Evolutionary conservation across 2,113 vertebrate genomes (phyloP), one percentile per base, ranked within the genome.

Genomic region (Phyllostomus discolor): DNA sequence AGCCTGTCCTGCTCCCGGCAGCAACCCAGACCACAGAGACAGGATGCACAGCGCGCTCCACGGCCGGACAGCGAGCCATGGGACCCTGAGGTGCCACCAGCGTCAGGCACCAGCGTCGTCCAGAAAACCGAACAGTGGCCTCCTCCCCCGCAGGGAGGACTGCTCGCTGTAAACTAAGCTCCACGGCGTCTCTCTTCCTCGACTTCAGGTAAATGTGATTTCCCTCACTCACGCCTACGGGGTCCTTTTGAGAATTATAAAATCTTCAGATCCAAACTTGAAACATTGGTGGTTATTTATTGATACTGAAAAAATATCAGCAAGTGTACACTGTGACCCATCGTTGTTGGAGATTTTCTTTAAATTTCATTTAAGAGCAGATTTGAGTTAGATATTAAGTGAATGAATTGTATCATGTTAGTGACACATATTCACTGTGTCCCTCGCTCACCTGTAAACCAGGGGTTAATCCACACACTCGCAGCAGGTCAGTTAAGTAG

Each of bases 341-440:
- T 28, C 82, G 20, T 28, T 83, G 15, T 78, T 90, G 70, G 38
- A 12, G 41, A 52, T 54, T 96, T 54, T 54, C 52, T 20, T 54
- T 54, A 54, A 54, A 88, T 78, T 89, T 95, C 57, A 72, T 46
- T 87, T 90, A 73, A 33, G 35, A 72, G 11, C n/a, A 90, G 41
- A 48, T 83, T 57, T 38, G 50, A 90, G n/a, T 62, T 62, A 64
- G 57, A 69, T 54, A 54, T 54, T 54, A 20, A 54, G 52, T 54
- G 20, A 54, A 54, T 54, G 7, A 54, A 20, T 19, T 54, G 20
- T 20, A 20, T 54, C 52, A 20, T 54, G 52, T 54, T 54, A 54
- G 7, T 54, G 52, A 54, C 7, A 54, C 15, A 54, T 19, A 54
- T 54, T 54, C 52, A 54, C 19, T 20, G 50, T 82, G 87, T 76